Evolutionary conservation across 2,113 vertebrate species (phyloP), one percentile per base, ranked within the genome.

Genomic region (Cygnus buccinator): DNA sequence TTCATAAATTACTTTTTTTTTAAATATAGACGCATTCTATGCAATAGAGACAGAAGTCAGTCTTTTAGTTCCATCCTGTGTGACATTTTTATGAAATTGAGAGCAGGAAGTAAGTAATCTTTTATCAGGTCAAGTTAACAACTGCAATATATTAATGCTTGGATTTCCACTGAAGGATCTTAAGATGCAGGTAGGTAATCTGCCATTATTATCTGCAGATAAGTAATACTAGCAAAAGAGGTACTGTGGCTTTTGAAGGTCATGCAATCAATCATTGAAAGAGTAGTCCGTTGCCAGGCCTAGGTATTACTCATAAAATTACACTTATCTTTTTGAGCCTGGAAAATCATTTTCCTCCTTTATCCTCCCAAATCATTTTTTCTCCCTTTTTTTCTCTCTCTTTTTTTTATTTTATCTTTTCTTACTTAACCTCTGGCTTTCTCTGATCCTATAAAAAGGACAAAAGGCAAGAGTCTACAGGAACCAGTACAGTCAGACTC

Each of bases 401-500:
- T 25, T 29, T 91, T 71, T 84, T 43, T 50, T 58, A 68, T 15
- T 66, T 83, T 70, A 48, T 85, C 80, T 76, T 91, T 90, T 20
- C 79, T 93, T 86, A 66, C 59, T 95, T 96, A 83, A 85, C 75
- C 78, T 96, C 46, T 85, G 43, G 57, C 78, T 73, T 93, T 55
- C 46, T 86, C 83, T 59, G 55, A 61, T 79, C 41, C 71, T 83
- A 59, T 46, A 61, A 73, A 82, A 87, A 62, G 54, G 44, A 87
- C 29, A 72, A 87, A 89, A 90, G n/a, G 72, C 22, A 33, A 90
- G 50, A 92, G 44, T 54, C 84, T 67, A 17, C 48, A 75, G 62
- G 73, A 84, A 59, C 52, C 52, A 75, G 62, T 48, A 68, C 10
- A 39, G 57, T 55, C 68, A 87, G 58, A 26, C 29, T 82, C 92